Percentiles rank a stretch among this genome's conserved stretches.
Conservation (phyloP, 2,797 vertebrate species). For the Antennarius maculatus region DNA sequence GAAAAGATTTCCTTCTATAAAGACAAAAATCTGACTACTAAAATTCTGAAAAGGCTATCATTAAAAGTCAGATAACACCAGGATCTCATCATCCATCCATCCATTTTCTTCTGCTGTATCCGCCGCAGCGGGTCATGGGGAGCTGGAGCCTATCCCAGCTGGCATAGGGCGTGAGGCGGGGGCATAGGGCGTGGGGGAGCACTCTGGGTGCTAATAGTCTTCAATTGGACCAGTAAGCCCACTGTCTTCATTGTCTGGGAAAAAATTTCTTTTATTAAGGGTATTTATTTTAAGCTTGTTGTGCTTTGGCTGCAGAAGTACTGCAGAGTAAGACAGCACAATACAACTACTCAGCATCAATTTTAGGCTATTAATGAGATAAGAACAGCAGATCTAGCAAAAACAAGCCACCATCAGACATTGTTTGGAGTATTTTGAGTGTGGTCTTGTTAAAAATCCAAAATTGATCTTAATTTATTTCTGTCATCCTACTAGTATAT, state of each 20-base stretch:
- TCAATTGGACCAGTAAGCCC: conserved; percentile 38
- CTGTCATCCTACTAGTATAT: not conserved
- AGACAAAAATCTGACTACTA: no score
- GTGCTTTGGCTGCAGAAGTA: not conserved
- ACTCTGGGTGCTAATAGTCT: conserved; percentile 36
- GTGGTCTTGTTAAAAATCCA: not conserved
- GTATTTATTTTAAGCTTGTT: conserved; percentile 3
- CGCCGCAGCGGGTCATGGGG: no score
- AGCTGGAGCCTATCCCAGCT: no score
- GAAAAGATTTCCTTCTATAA: no score
- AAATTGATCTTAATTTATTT: not conserved
- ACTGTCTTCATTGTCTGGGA: conserved; percentile 35
- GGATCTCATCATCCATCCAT: not conserved
- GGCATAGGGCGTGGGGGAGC: not conserved
- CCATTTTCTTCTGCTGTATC: no score
- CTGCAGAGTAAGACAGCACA: not conserved
- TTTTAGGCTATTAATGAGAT: not conserved
- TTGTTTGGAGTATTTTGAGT: not conserved
- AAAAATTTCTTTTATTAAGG: conserved; percentile 40
- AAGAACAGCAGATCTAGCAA: not conserved
- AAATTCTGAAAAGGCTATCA: not conserved
- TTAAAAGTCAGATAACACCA: not conserved
- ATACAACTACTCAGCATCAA: not conserved
- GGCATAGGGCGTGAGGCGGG: no score
- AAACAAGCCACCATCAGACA: not conserved